Conservation (phyloP, 2,113 vertebrate genomes). For the Nothoprocta pentlandii region DNA sequence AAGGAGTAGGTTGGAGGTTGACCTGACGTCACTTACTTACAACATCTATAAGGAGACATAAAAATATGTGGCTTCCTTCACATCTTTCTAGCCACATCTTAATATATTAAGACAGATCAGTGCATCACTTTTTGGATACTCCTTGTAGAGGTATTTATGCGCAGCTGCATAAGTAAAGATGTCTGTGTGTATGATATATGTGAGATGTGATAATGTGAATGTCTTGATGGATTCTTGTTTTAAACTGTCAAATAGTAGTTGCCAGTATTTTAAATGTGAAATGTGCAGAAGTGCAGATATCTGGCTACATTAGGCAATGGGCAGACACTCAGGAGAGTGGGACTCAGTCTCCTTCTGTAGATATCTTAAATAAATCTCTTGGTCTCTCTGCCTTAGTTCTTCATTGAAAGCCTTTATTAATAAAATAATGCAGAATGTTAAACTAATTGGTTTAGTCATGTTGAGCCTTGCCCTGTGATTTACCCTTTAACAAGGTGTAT, state of each 20-base stretch:
- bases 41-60: no score
- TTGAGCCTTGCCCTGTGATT: background rate
- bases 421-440: slow-evolving; percentile 3
- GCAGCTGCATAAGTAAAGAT: background rate
- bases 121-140: background rate
- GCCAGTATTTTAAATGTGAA: background rate
- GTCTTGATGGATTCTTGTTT: background rate
- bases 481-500: background rate
- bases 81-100: background rate
- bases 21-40: background rate
- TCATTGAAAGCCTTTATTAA: background rate
- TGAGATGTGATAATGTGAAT: background rate
- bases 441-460: background rate
- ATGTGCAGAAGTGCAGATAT: accelerated
- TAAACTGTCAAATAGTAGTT: background rate
- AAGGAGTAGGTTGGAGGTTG: background rate
- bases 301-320: background rate
- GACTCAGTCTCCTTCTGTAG: background rate
- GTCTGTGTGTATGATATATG: background rate
- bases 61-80: background rate
- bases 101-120: background rate
- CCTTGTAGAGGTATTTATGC: background rate
- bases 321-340: background rate
- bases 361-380: background rate
- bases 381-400: background rate